phyloP scores from a whole-genome alignment of 2,888 invertebrate species.

The Yponomeuta cagnagella region DNA sequence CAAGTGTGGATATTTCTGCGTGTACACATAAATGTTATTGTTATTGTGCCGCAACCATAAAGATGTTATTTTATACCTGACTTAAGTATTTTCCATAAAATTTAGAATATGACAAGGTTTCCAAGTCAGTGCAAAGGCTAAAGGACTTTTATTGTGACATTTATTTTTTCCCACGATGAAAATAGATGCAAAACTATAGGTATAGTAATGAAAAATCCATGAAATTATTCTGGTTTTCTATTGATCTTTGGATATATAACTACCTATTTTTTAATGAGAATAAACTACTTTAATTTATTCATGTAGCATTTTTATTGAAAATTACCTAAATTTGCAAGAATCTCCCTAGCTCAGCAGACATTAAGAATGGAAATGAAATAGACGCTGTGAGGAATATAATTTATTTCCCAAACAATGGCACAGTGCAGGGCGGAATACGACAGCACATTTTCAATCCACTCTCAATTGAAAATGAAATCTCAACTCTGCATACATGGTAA shows the following conservation, averaged over 20 bases:
- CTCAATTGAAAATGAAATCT: constrained; percentile 59
- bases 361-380: constrained; percentile 1
- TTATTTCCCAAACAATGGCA: constrained; percentile 6
- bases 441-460: constrained; percentile 51
- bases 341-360: neutral
- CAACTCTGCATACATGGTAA: constrained; percentile 51
- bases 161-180: constrained; percentile 23
- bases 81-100: neutral
- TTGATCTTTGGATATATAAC: constrained; percentile 52
- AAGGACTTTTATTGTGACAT: neutral
- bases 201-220: constrained; percentile 32
- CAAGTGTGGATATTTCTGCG: constrained; percentile 2
- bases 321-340: neutral
- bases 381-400: constrained; percentile 11
- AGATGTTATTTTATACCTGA: neutral
- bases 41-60: constrained; percentile 1
- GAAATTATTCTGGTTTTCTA: constrained; percentile 60
- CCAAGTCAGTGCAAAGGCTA: neutral
- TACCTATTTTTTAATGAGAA: constrained; percentile 54
- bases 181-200: neutral
- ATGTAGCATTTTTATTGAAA: neutral
- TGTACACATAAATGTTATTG: constrained; percentile 4
- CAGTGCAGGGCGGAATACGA: constrained; percentile 15
- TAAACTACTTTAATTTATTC: constrained; percentile 13
- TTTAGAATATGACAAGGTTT: neutral